Conservation (phyloP, 2,113 vertebrate species). For the Gorsachius goisagi region DNA sequence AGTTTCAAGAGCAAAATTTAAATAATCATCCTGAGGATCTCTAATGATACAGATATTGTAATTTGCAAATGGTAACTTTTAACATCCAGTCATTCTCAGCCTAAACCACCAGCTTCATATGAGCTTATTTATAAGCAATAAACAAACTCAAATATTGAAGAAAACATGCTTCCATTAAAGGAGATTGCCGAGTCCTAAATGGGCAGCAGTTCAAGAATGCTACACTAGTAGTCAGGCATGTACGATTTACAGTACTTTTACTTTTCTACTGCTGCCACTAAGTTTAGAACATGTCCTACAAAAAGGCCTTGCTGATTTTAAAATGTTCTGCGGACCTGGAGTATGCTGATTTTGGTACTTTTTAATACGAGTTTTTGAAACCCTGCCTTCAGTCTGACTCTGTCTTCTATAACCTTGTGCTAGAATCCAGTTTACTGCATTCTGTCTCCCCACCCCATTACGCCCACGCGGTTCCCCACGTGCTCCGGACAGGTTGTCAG, state of each 20-base stretch:
- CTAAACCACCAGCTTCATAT: neutral
- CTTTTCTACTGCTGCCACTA: conserved; percentile 59
- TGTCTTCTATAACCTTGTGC: neutral
- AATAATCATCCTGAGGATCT: neutral
- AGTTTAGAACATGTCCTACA: conserved; percentile 58
- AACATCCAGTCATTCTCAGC: neutral
- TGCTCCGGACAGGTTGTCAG: neutral
- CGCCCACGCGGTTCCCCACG: accelerated
- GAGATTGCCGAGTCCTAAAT: conserved; percentile 63
- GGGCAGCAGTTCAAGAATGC: conserved; percentile 77
- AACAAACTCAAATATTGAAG: conserved; percentile 64
- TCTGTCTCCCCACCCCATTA: neutral
- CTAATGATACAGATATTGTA: neutral
- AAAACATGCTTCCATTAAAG: conserved; percentile 76
- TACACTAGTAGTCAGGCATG: conserved; percentile 62
- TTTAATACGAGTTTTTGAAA: neutral
- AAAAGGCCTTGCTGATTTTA: neutral
- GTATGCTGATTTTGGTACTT: neutral
- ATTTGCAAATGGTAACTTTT: neutral
- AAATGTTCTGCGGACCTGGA: neutral
- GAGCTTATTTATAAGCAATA: conserved; percentile 59
- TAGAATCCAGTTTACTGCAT: neutral
- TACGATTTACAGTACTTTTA: conserved; percentile 65
- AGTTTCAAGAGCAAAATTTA: neutral
- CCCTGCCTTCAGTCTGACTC: neutral